Evolutionary conservation across 2,888 invertebrate genomes (phyloP), one percentile per base, ranked within the genome.

Genomic region (Mesopsocus fuscifrons): DNA sequence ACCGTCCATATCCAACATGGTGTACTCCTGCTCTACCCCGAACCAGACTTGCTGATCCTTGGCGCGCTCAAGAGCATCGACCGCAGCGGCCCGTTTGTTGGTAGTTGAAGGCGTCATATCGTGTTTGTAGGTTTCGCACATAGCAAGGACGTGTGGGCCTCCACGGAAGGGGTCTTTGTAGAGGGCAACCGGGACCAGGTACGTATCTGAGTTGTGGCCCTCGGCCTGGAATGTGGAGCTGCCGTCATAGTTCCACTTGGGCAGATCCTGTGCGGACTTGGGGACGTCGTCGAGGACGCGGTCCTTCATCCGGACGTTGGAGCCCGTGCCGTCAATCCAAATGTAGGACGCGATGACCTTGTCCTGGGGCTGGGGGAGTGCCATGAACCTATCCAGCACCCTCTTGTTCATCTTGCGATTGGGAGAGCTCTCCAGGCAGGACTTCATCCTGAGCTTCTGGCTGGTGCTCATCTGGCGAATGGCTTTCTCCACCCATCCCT

Each of bases 151-250:
- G 59, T 83, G 74, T 55, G 70, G 71, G 45, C 76, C 74, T 20
- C 78, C 74, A 50, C 77, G 66, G 58, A 87, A 83, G 3, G 87
- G 87, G 58, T 85, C 84, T 43, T 72, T 71, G 62, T 80, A 88
- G 53, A 88, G 64, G 44, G 77, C 77, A 47, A 79, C 70, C 0
- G 87, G 85, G 54, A 77, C 69, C 41, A 87, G 62, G 54, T 72
- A 77, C 45, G 76, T 75, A 59, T 88, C 85, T 0, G 77, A 73
- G 54, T 77, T 74, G 45, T 69, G 69, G 1, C 70, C 64, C 31
- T 61, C 62, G 1, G 75, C 71, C 55, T 80, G 77, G 48, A 68
- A 68, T 1, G 79, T 78, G 44, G 75, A 77, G 53, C 73, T 75
- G 41, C 82, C 82, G 55, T 82, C 80, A 55, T 71, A 81, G 53